Evolutionary conservation across 1,140 invertebrate genomes (phyloP).

Genomic region (Zaprionus lachaisei): DNA sequence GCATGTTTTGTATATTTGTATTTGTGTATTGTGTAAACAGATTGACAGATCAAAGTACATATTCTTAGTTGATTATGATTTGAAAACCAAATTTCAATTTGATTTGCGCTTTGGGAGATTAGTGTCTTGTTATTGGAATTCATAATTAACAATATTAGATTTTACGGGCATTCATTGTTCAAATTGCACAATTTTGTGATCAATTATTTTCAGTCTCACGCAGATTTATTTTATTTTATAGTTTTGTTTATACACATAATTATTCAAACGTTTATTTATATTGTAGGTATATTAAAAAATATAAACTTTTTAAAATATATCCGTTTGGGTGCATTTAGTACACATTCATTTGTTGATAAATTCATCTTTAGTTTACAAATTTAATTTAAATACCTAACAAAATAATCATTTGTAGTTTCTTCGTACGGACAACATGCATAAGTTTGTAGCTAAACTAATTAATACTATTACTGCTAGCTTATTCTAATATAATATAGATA

Average conservation of each 20-base stretch:
- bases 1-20: constrained; percentile 23
- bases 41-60: constrained; percentile 15
- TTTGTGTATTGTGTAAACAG: constrained; percentile 33
- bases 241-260: constrained; percentile 38
- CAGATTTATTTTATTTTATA: constrained; percentile 56
- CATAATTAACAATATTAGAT: constrained; percentile 36
- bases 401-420: constrained; percentile 51
- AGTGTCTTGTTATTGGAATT: constrained; percentile 44
- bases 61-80: constrained; percentile 17
- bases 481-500: constrained; percentile 34
- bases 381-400: constrained; percentile 71
- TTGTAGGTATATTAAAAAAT: constrained; percentile 57
- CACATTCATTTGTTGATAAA: constrained; percentile 70
- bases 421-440: constrained; percentile 47
- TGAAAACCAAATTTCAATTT: constrained; percentile 40
- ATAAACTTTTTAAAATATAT: constrained; percentile 74
- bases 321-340: constrained; percentile 58
- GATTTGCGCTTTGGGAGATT: constrained; percentile 60
- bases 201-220: constrained; percentile 64
- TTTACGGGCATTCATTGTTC: constrained; percentile 46
- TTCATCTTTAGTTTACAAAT: constrained; percentile 75
- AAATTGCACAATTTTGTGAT: constrained; percentile 52
- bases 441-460: constrained; percentile 58
- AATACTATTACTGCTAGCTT: constrained; percentile 69
- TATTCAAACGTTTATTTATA: constrained; percentile 37